Evolutionary conservation across 2,888 invertebrate genomes (phyloP).

Genomic region (Conistra vaccinii): DNA sequence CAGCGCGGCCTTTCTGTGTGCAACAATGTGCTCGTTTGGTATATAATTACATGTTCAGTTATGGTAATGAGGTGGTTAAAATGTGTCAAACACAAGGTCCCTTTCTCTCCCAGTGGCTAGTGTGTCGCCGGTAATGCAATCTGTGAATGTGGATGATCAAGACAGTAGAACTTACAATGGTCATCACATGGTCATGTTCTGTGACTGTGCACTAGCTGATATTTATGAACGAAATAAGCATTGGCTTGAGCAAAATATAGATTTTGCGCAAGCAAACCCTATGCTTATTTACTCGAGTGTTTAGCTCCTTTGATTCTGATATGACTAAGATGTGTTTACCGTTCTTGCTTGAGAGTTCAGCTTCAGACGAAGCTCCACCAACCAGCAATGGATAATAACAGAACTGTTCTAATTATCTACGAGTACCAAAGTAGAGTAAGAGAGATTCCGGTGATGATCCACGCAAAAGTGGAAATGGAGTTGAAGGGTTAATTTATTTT

Average conservation of each 20-base stretch:
- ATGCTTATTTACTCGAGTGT: too few species aligned
- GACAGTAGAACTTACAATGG: neutral
- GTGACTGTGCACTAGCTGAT: neutral
- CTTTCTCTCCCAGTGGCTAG: constrained; percentile 12
- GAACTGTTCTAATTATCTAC: neutral
- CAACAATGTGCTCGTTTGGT: constrained; percentile 8
- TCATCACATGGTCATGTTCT: neutral
- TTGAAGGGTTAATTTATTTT: neutral
- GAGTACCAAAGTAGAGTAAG: neutral
- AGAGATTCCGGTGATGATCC: neutral
- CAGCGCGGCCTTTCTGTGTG: constrained; percentile 5
- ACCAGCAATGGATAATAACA: neutral
- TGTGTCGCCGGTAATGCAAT: neutral
- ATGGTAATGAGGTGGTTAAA: constrained; percentile 15
- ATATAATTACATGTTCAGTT: constrained; percentile 18
- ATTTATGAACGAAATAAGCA: neutral
- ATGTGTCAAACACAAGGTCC: constrained; percentile 25
- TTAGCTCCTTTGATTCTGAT: neutral
- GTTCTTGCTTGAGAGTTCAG: neutral
- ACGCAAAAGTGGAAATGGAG: neutral
- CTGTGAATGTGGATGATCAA: neutral
- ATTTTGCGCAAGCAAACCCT: too few species aligned
- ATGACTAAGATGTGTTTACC: neutral
- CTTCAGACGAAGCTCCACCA: neutral
- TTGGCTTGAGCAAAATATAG: neutral